Evolutionary conservation across 2,797 vertebrate species (phyloP), one percentile per base, ranked within the genome.

Genomic region (Steatocranus sp.): DNA sequence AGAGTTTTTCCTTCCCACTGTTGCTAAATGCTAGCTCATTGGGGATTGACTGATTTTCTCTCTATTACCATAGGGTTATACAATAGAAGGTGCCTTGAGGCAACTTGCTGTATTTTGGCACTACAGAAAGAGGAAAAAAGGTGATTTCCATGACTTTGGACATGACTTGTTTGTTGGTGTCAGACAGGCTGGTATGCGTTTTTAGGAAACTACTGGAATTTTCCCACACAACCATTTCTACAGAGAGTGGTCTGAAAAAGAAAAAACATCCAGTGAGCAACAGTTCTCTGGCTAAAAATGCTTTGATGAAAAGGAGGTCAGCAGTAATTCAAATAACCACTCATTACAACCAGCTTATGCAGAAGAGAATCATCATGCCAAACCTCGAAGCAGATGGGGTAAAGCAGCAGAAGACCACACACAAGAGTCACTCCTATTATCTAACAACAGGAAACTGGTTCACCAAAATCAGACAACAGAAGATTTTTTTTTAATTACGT

Each of bases 1-100:
- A 34, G 10, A 12, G 0, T 61, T 34, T 61, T 61, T 34, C 30
- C 56, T 61, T 43, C 0, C 38, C 63, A 61, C 18, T 61, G 10
- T 61, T 18, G 10, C 56, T 34, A 34, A 34, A n/a, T 61, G 30
- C 4, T 34, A 34, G 17, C 6, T 61, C 30, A 61, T 0, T n/a
- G 30, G 30, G 10, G 56, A 5, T 61, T 34, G 54, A n/a, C 54
- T 58, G 27, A 61, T 34, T 61, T 63, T 63, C 58, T 20, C 58
- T 20, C 1, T 63, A 5, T 63, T 63, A 12, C 18, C 32, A 36
- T 36, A 3, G 0, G 4, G 18, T 63, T 34, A 36, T 1, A 36
- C 18, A 36, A 36, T 36, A 20, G 3, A 63, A 63, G 5, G 6
- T 36, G 7, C 58, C 2, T 1, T 36, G 58, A 63, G 0, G 58